Evolutionary conservation across 2,888 invertebrate species (phyloP), one percentile per base, ranked within the genome.

Genomic region (Drosophila vallismaia): DNA sequence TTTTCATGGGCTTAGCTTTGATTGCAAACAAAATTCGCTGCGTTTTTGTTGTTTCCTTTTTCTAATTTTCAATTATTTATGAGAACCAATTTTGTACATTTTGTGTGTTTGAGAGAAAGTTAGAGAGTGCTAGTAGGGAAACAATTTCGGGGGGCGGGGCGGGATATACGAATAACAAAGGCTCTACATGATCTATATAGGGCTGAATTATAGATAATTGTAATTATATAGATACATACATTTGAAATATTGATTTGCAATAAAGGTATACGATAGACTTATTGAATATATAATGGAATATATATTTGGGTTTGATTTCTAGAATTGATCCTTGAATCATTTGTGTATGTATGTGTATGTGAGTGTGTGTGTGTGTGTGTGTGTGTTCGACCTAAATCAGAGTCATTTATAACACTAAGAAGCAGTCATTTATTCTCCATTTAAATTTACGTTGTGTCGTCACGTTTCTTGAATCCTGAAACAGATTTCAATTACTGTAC

Each of bases 401-500:
- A 77, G 79, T 77, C 80, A 80, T 86, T 83, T 88, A 87, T 84
- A 80, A 79, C 63, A 86, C 90, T 90, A 91, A 89, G 88, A 91
- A 90, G 90, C 91, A 91, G 91, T 91, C 91, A 91, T 90, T 89
- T 91, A 87, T 91, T 91, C 91, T 91, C 91, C 91, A 85, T 85
- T 90, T 90, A 89, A 89, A 88, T 83, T 80, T 88, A 85, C 76
- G 80, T 79, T 71, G 76, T 85, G 86, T 85, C 86, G 84, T 79
- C 88, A 87, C 78, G 76, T 67, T 67, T 63, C 67, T 89, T 89
- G 86, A 86, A 88, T 88, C 84, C 86, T 88, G 80, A 83, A 82
- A 87, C 88, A 80, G 86, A 85, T 85, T 86, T 88, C 88, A 85
- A 85, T 84, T 75, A 72, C 88, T 86, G 78, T 88, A 86, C 86